phyloP scores from a whole-genome alignment of 2,113 vertebrate genomes.

The Pluvianellus socialis region DNA sequence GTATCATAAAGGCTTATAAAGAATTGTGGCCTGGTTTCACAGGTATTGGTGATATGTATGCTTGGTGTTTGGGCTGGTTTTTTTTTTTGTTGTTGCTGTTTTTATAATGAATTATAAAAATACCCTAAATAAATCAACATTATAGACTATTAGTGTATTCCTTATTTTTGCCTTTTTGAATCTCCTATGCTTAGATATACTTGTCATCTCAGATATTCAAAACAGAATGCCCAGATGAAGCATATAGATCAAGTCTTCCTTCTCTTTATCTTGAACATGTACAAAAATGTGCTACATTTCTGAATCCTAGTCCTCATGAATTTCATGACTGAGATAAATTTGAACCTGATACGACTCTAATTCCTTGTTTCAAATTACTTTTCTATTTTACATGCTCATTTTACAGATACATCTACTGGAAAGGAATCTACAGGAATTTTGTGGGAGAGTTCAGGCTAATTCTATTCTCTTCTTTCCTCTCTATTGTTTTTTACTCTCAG shows the following conservation, averaged over 20 bases:
- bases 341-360: not conserved
- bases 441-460: not conserved
- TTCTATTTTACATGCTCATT: not conserved
- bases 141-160: not conserved
- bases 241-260: not conserved
- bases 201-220: not conserved
- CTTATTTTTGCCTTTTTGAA: not conserved
- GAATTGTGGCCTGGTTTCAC: not conserved
- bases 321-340: not conserved
- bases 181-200: not conserved
- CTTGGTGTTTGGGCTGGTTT: not conserved
- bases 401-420: not conserved
- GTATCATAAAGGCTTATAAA: not conserved
- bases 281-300: not conserved
- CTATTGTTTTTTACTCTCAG: not conserved
- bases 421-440: not conserved
- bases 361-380: not conserved
- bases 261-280: not conserved
- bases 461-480: not conserved
- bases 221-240: not conserved
- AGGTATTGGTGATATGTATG: accelerated
- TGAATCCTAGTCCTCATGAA: not conserved
- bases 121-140: not conserved
- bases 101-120: not conserved
- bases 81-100: not conserved